phyloP scores from a whole-genome alignment of 1,140 invertebrate species.

The Ceratosolen fusciceps region DNA sequence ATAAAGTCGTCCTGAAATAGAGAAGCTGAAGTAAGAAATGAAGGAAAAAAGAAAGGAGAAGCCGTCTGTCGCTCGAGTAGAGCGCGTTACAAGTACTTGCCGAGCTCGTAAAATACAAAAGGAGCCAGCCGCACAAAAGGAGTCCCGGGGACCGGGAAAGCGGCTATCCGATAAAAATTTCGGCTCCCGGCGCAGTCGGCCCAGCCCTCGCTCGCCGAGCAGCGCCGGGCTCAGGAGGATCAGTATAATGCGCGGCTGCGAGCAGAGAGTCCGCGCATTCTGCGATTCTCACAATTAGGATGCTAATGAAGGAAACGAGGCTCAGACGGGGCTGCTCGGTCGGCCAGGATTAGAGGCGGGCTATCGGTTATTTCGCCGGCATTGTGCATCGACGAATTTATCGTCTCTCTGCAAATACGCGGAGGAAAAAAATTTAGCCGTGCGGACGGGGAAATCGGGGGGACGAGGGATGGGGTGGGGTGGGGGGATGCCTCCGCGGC shows the following conservation, averaged over 20 bases:
- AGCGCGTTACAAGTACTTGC: background rate
- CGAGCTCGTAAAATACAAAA: conserved; percentile 12
- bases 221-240: too few species aligned
- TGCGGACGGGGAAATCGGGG: background rate
- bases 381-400: conserved; percentile 40
- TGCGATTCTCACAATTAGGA: conserved; percentile 61
- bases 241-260: too few species aligned
- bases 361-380: too few species aligned
- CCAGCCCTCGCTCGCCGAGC: too few species aligned
- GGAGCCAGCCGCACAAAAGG: conserved; percentile 14
- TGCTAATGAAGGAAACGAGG: too few species aligned
- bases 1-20: conserved; percentile 24
- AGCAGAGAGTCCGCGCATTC: too few species aligned
- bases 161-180: conserved; percentile 37
- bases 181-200: background rate
- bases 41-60: too few species aligned
- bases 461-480: too few species aligned
- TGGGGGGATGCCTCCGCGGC: background rate
- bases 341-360: too few species aligned
- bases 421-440: background rate
- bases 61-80: conserved; percentile 12
- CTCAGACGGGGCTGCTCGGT: too few species aligned
- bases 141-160: conserved; percentile 19
- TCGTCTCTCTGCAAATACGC: conserved; percentile 24
- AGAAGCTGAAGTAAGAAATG: too few species aligned